These are phyloP conservation scores for Rhyzopertha dominica DNA, from an alignment of 1,140 invertebrate species.

Conservation along the genomic window DNA sequence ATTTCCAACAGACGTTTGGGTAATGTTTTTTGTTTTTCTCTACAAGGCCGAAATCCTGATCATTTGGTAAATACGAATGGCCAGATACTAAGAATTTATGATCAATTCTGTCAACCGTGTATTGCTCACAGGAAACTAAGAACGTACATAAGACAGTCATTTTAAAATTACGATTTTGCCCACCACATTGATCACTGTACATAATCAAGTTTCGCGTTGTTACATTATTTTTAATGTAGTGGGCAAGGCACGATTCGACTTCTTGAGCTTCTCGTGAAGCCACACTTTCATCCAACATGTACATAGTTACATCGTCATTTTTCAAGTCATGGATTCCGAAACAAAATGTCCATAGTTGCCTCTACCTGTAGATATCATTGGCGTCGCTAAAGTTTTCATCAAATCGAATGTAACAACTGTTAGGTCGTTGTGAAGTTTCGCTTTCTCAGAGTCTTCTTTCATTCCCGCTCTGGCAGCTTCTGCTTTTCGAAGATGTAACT, in stretches of 20 bases:
- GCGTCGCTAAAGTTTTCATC: conserved; percentile 10
- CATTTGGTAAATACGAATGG: conserved; percentile 14
- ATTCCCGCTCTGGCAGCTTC: not conserved
- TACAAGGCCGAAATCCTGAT: conserved; percentile 12
- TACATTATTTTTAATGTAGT: conserved; percentile 8
- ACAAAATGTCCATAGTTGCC: conserved; percentile 14
- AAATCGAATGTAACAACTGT: conserved; percentile 11
- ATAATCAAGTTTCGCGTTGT: too few species aligned
- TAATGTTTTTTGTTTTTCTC: conserved; percentile 1
- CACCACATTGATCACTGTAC: conserved; percentile 7
- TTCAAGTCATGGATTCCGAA: conserved; percentile 14
- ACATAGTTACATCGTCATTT: conserved; percentile 7
- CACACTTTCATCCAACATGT: conserved; percentile 10
- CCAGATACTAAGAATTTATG: conserved; percentile 15
- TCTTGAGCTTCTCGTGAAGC: conserved; percentile 13
- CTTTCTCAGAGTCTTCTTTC: conserved; percentile 1
- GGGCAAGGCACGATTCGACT: not conserved
- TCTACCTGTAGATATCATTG: conserved; percentile 8
- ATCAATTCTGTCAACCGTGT: conserved; percentile 1
- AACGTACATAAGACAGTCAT: conserved; percentile 4
- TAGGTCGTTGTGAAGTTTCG: too few species aligned
- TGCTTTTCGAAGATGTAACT: conserved; percentile 7
- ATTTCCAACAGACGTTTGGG: too few species aligned
- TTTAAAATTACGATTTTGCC: conserved; percentile 9
- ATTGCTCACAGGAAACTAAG: too few species aligned